A percentile compares a stretch with the other conserved stretches of the same genome.
Conservation (phyloP, 2,888 invertebrate species). For the Patella pellucida region DNA sequence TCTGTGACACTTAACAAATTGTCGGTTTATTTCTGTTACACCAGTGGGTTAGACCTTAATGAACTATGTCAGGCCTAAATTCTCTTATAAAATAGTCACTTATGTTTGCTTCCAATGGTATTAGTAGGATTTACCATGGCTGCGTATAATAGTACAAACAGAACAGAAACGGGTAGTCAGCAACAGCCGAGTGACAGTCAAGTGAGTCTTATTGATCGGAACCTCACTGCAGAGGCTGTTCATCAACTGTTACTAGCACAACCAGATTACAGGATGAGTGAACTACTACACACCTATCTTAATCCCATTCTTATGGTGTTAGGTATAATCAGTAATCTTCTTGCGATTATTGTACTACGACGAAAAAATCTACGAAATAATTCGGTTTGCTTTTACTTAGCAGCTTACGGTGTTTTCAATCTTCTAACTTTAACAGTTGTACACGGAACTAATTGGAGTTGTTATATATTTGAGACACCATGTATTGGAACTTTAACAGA, state of each 20-base stretch:
- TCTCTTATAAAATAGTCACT: no score
- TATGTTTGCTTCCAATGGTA: no score
- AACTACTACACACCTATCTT: constrained; percentile 43
- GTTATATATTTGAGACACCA: constrained; percentile 46
- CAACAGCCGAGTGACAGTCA: background rate
- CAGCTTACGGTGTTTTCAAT: constrained; percentile 56
- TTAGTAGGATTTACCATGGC: background rate
- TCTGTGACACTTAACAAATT: no score
- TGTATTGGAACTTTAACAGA: constrained; percentile 55
- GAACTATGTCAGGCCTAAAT: no score
- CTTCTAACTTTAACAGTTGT: constrained; percentile 55
- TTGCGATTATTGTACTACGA: constrained; percentile 51
- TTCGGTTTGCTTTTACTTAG: constrained; percentile 61
- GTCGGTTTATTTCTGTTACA: no score
- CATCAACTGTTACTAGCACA: constrained; percentile 32
- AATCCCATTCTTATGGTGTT: constrained; percentile 58
- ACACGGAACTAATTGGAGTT: constrained; percentile 58
- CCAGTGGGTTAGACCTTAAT: no score
- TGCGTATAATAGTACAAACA: background rate
- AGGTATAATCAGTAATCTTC: constrained; percentile 59
- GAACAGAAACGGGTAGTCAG: background rate
- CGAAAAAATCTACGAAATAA: constrained; percentile 49
- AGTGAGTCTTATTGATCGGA: background rate
- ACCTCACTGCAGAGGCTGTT: constrained; percentile 5
- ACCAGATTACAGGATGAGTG: constrained; percentile 38